Percentiles rank a stretch among this genome's conserved stretches.
These are phyloP conservation scores for Dolichopus griseipennis DNA, from an alignment of 2,888 invertebrate genomes.

Conservation along the genomic window DNA sequence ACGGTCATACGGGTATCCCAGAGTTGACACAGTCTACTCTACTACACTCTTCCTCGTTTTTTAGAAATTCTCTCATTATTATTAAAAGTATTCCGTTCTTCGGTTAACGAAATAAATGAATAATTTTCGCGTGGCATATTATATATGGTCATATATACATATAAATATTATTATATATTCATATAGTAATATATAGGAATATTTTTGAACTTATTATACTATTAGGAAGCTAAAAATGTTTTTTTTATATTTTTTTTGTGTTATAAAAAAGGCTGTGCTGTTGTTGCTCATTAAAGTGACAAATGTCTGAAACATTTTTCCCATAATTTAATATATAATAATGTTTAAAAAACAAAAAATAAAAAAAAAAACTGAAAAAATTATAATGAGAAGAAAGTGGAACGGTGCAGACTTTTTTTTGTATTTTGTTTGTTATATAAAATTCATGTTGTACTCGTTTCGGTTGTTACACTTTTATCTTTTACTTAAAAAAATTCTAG, in stretches of 20 bases:
- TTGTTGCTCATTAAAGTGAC: slow-evolving; percentile 23
- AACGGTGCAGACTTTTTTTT: neutral
- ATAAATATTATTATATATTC: too few species aligned
- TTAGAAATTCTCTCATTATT: too few species aligned
- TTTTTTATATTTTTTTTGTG: neutral
- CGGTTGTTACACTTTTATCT: neutral
- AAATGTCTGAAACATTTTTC: slow-evolving; percentile 22
- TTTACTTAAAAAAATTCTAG: too few species aligned
- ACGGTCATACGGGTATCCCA: too few species aligned
- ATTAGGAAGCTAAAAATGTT: slow-evolving; percentile 21
- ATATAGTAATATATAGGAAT: too few species aligned
- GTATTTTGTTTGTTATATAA: neutral
- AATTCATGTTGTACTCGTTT: neutral
- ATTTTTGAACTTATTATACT: slow-evolving; percentile 21
- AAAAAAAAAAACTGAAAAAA: neutral
- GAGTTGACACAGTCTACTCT: too few species aligned
- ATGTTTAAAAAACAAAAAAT: neutral
- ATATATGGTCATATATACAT: too few species aligned
- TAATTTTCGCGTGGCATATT: too few species aligned
- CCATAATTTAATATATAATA: slow-evolving; percentile 15
- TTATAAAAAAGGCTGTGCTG: slow-evolving; percentile 7
- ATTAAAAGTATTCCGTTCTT: too few species aligned
- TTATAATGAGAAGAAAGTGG: neutral
- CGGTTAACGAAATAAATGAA: too few species aligned
- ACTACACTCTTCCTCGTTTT: too few species aligned